Evolutionary conservation across 2,797 vertebrate species (phyloP), one percentile per base, ranked within the genome.

Genomic region (Miichthys miiuy): DNA sequence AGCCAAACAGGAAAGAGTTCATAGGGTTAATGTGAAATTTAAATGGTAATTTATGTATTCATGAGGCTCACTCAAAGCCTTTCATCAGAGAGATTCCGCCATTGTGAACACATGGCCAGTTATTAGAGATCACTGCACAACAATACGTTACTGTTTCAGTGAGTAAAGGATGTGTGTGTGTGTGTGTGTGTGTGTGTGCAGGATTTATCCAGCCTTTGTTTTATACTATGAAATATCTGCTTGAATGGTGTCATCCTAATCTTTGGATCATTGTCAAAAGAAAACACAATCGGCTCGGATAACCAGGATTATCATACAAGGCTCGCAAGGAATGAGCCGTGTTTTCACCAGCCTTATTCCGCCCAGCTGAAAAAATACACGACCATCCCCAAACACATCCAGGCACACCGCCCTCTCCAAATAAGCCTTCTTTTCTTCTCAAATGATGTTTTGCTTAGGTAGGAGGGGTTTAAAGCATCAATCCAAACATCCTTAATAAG

Each of bases 351-450:
- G 69, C 48, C 18, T 0, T 55, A 85, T 85, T 88, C 83, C 54
- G 63, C 74, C 83, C 92, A 94, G 91, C 94, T 94, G 93, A 91
- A 92, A 93, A 91, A 92, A 94, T 90, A 92, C 57, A 44, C 9
- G 20, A 54, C 46, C 51, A 80, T 79, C 79, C 81, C 82, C 56
- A 82, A 85, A 81, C 79, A 79, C 58, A 82, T 51, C 83, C 70
- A 58, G 61, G 7, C 70, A 38, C 34, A 25, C 63, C 30, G 21
- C 81, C 79, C 58, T 87, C 79, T 86, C 55, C 64, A 87, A 88
- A 88, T 78, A 82, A 81, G 58, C 84, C 70, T 9, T 50, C 79
- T 79, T 73, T 38, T 85, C 70, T 62, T 81, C 75, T 84, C 67
- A 68, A 76, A 74, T 81, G 1, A 72, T 86, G 81, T 91, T 90